Evolutionary conservation across 2,888 invertebrate species (phyloP).

Genomic region (Seira musarum): DNA sequence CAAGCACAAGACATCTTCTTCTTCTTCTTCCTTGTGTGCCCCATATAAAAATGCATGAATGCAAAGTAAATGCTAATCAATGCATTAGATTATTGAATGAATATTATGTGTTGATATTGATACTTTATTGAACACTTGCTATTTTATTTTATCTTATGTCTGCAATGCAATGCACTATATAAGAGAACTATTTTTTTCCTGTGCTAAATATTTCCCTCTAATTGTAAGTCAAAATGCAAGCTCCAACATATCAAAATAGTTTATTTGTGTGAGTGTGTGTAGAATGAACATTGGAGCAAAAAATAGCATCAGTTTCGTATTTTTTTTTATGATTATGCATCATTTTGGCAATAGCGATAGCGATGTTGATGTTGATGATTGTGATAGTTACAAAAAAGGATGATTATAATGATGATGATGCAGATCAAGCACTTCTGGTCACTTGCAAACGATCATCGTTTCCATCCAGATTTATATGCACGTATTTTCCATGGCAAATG

Average conservation of each 20-base stretch:
- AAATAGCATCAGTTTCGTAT: conserved; percentile 2
- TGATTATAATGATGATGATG: conserved; percentile 30
- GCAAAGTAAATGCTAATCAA: conserved; percentile 56
- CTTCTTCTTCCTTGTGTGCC: conserved; percentile 28
- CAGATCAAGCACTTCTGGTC: conserved; percentile 51
- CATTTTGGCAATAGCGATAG: conserved; percentile 11
- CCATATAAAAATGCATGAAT: conserved; percentile 32
- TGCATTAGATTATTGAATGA: conserved; percentile 46
- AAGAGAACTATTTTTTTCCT: background rate
- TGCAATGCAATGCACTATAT: background rate
- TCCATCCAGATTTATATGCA: background rate
- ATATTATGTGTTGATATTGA: conserved; percentile 33
- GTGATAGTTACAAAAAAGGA: conserved; percentile 3
- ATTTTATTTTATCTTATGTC: conserved; percentile 20
- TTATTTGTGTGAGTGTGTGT: background rate
- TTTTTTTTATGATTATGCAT: conserved; percentile 10
- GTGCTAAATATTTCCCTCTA: background rate
- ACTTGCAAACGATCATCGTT: conserved; percentile 35
- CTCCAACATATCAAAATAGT: background rate
- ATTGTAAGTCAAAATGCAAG: background rate
- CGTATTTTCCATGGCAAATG: background rate
- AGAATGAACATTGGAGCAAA: background rate
- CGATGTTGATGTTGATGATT: conserved; percentile 26
- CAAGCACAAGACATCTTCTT: conserved; percentile 54
- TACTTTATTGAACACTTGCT: conserved; percentile 37